Evolutionary conservation across 2,888 invertebrate genomes (phyloP).

Genomic region (Acanthosepion esculentum): DNA sequence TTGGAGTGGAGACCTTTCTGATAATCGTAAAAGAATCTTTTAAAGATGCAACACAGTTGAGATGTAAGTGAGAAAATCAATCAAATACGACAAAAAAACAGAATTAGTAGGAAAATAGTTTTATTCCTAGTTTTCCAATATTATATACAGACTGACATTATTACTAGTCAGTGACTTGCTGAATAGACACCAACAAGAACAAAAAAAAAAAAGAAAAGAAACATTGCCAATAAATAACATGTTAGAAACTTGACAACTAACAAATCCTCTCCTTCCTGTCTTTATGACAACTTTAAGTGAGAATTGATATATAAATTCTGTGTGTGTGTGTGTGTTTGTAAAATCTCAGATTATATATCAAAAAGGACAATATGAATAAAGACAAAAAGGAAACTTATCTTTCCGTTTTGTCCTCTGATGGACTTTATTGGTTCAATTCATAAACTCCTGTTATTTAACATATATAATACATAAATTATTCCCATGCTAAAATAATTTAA

Average conservation of each 20-base stretch:
- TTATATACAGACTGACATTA: not conserved
- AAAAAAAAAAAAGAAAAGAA: not conserved
- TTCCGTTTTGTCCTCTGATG: too few relatives aligned
- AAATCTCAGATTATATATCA: too few relatives aligned
- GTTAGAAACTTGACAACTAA: not conserved
- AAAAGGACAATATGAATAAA: too few relatives aligned
- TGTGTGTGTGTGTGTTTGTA: too few relatives aligned
- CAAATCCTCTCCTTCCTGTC: not conserved
- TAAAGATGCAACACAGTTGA: too few relatives aligned
- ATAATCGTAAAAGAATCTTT: too few relatives aligned
- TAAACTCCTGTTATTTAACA: too few relatives aligned
- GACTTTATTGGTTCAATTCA: too few relatives aligned
- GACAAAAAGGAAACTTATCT: too few relatives aligned
- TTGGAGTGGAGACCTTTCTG: too few relatives aligned
- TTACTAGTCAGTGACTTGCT: not conserved
- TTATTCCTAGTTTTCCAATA: conserved; percentile 39
- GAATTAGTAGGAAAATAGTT: conserved; percentile 15
- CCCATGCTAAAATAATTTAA: too few relatives aligned
- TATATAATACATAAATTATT: too few relatives aligned
- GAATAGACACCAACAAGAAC: not conserved
- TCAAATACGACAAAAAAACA: not conserved
- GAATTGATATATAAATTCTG: not conserved
- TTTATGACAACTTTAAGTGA: not conserved
- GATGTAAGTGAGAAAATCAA: not conserved
- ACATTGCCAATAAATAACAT: not conserved